A percentile compares a stretch with the other conserved stretches of the same genome.
Evolutionary conservation across 2,797 vertebrate species (phyloP).

Genomic region (Sylvia borin): DNA sequence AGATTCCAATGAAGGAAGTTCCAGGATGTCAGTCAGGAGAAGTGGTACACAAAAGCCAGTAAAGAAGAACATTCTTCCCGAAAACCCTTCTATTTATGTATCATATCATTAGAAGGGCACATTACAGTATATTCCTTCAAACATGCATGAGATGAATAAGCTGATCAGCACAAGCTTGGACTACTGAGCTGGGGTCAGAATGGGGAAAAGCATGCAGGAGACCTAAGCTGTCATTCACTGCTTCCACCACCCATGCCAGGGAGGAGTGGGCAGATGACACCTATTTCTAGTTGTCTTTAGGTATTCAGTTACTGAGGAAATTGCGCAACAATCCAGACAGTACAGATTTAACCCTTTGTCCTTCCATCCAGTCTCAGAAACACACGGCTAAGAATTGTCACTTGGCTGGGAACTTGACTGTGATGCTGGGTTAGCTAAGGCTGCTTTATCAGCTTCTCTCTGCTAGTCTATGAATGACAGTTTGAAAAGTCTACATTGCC

Average conservation of each 20-base stretch:
- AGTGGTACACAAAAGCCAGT: accelerated
- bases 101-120: neutral
- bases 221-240: neutral
- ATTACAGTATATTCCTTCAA: neutral
- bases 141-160: neutral
- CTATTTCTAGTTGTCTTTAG: neutral
- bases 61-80: neutral
- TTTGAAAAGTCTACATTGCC: neutral
- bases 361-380: neutral
- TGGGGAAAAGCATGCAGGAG: neutral
- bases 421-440: neutral
- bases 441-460: neutral
- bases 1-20: neutral
- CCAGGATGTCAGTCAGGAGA: neutral
- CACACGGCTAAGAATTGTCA: neutral
- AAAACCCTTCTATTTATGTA: neutral
- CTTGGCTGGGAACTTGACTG: neutral
- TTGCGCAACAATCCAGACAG: neutral
- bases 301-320: neutral
- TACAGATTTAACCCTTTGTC: neutral
- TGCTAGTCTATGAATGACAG: neutral
- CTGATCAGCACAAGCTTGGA: neutral
- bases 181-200: neutral
- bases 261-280: neutral
- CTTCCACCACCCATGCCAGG: neutral